phyloP scores from a whole-genome alignment of 2,113 vertebrate genomes.

The Hippotragus niger region DNA sequence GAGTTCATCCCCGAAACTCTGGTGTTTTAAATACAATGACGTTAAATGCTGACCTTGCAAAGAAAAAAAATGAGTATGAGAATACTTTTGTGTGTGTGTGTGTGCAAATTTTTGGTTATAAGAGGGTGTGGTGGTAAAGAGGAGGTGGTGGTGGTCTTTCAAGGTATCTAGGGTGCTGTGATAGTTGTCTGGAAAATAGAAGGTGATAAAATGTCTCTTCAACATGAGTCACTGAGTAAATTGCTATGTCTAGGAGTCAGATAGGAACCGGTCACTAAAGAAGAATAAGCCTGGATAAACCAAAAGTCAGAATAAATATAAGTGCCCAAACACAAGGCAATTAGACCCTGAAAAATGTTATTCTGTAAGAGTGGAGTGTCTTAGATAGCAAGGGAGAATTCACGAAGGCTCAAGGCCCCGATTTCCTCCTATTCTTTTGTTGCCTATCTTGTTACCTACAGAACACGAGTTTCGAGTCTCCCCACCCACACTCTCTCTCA shows the following conservation, averaged over 20 bases:
- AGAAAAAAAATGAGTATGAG: background rate
- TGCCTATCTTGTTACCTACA: background rate
- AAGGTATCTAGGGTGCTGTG: background rate
- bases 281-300: conserved; percentile 18
- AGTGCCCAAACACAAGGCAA: background rate
- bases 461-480: background rate
- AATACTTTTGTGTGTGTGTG: background rate
- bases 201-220: background rate
- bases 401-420: background rate
- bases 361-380: conserved; percentile 16
- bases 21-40: background rate
- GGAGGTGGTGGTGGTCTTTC: background rate
- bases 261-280: background rate
- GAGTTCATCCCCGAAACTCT: background rate
- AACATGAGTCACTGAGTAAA: background rate
- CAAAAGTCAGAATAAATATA: conserved; percentile 11
- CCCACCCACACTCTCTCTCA: background rate
- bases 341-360: conserved; percentile 22
- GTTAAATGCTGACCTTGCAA: background rate
- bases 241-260: background rate
- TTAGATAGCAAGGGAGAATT: conserved; percentile 10
- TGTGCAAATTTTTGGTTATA: background rate
- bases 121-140: background rate
- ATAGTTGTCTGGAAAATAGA: background rate
- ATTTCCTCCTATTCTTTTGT: conserved; percentile 34